phyloP scores from a whole-genome alignment of 2,888 invertebrate species.

The Enoplolaimus lenunculus region DNA sequence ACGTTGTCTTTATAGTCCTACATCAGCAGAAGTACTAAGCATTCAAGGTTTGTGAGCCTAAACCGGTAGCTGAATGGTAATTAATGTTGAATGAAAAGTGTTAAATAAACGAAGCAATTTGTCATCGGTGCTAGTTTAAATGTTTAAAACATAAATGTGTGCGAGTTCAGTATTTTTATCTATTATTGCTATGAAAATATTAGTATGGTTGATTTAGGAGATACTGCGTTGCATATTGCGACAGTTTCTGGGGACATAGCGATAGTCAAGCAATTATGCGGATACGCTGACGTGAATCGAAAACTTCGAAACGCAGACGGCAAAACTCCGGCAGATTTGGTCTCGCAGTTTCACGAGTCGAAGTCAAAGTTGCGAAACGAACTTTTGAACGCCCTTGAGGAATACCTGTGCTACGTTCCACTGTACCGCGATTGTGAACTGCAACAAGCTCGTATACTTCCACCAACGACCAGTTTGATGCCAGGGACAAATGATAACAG shows the following conservation, averaged over 20 bases:
- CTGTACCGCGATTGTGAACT: constrained; percentile 10
- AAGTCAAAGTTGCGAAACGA: neutral
- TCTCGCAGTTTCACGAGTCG: neutral
- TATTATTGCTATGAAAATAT: no score
- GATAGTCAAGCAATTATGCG: neutral
- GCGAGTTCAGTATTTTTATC: no score
- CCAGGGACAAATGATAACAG: neutral
- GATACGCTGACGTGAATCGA: neutral
- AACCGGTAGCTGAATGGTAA: no score
- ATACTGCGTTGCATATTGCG: constrained; percentile 14
- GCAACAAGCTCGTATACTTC: neutral
- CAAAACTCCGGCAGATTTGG: constrained; percentile 12
- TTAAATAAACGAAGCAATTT: no score
- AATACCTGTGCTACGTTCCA: neutral
- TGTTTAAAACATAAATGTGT: no score
- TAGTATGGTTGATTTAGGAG: no score
- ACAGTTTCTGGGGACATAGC: neutral
- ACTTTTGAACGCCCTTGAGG: neutral
- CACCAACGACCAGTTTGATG: neutral
- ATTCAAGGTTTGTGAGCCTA: no score
- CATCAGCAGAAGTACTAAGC: no score
- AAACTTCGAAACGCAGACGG: constrained; percentile 8
- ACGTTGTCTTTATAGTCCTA: no score
- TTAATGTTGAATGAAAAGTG: no score
- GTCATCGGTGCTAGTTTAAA: no score